Conservation (phyloP, 2,888 invertebrate genomes). For the Ischnus inquisitorius region DNA sequence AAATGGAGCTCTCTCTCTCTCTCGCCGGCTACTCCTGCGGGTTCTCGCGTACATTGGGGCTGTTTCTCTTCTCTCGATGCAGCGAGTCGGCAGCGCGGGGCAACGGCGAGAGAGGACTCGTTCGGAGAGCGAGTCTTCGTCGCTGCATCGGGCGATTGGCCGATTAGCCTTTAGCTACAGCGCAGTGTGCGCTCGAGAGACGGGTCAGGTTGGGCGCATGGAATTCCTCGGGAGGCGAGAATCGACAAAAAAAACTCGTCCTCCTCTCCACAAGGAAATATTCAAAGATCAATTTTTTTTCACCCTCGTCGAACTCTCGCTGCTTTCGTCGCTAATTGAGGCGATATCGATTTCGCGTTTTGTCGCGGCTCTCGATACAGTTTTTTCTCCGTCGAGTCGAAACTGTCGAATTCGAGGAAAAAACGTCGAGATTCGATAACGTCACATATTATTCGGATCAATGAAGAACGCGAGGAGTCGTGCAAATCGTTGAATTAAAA, state of each 20-base stretch:
- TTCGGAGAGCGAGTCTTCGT: constrained; percentile 8
- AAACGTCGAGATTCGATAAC: no score
- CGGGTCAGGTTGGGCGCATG: constrained; percentile 49
- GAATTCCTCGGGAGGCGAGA: constrained; percentile 50
- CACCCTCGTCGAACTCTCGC: constrained; percentile 20
- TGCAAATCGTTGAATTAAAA: background rate
- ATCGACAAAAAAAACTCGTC: constrained; percentile 18
- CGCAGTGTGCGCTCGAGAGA: constrained; percentile 17
- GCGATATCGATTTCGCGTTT: constrained; percentile 11
- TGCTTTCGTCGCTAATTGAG: constrained; percentile 36
- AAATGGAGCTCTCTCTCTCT: constrained; percentile 55
- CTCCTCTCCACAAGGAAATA: constrained; percentile 46
- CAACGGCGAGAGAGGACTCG: constrained; percentile 34
- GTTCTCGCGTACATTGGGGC: constrained; percentile 42
- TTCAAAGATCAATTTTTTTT: constrained; percentile 50
- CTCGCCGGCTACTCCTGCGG: constrained; percentile 29
- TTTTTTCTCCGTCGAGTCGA: background rate
- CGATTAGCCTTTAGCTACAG: constrained; percentile 62
- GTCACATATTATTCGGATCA: background rate
- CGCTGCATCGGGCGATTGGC: constrained; percentile 53
- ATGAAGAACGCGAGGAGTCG: background rate
- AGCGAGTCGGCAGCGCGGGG: background rate
- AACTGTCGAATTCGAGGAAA: background rate
- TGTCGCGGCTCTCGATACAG: background rate
- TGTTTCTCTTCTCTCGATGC: background rate